Percentiles rank a stretch among this genome's conserved stretches.
phyloP scores from a whole-genome alignment of 2,888 invertebrate genomes.

The Sarcophaga rosellei region DNA sequence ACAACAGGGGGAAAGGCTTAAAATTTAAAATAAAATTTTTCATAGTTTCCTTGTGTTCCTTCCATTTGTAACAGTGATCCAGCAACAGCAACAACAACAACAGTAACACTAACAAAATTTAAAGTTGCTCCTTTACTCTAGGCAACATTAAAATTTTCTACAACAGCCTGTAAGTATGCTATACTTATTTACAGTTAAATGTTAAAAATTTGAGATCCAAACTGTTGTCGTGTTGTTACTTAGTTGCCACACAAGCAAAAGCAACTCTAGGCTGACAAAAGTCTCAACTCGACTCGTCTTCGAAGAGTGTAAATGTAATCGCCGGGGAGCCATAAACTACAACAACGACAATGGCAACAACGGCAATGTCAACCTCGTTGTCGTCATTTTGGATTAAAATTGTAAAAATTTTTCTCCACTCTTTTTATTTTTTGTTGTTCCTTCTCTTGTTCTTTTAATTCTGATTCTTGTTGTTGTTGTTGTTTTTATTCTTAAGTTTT shows the following conservation, averaged over 20 bases:
- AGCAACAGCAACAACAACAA: slow-evolving; percentile 45
- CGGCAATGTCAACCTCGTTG: slow-evolving; percentile 14
- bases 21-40: slow-evolving; percentile 34
- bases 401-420: not conserved
- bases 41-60: slow-evolving; percentile 48
- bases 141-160: slow-evolving; percentile 33
- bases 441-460: not conserved
- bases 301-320: slow-evolving; percentile 63
- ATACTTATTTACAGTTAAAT: slow-evolving; percentile 45
- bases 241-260: not conserved
- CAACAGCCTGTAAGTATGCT: slow-evolving; percentile 59
- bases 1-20: not conserved
- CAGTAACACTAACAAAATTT: slow-evolving; percentile 49
- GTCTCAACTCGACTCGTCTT: slow-evolving; percentile 51
- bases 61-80: slow-evolving; percentile 44
- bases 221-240: slow-evolving; percentile 16
- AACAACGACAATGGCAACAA: slow-evolving; percentile 46
- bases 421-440: not conserved
- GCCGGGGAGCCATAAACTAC: slow-evolving; percentile 66
- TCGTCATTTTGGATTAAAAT: slow-evolving; percentile 43
- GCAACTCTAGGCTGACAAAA: slow-evolving; percentile 58
- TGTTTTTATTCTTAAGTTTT: not conserved
- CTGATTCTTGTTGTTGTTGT: not conserved
- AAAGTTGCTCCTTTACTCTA: slow-evolving; percentile 47
- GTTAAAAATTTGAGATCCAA: not conserved